These are phyloP conservation scores for Takifugu ocellatus DNA, from an alignment of 2,797 vertebrate genomes.

Conservation along the genomic window DNA sequence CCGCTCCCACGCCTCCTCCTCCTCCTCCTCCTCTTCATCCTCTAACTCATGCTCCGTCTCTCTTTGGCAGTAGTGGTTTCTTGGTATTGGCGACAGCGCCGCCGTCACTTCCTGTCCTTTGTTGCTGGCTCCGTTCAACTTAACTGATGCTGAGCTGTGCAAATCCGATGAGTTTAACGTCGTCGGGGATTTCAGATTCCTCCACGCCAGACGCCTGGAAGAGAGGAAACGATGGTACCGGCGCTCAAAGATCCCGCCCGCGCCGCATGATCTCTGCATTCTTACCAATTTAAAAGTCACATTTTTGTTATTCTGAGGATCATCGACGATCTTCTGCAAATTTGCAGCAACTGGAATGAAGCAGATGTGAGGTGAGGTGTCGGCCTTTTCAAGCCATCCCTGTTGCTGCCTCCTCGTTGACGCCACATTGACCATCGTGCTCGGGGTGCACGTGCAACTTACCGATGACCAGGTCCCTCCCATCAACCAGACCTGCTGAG, in stretches of 20 bases:
- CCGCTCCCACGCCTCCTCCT: conserved; percentile 41
- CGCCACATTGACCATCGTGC: no score
- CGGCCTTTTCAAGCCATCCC: no score
- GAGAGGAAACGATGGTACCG: conserved; percentile 20
- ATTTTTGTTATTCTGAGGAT: conserved; percentile 89
- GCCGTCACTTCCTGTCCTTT: conserved; percentile 60
- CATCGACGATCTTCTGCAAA: conserved; percentile 97
- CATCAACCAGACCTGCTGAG: conserved; percentile 92
- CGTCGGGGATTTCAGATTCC: conserved; percentile 91
- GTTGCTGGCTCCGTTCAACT: conserved; percentile 46
- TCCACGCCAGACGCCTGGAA: conserved; percentile 89
- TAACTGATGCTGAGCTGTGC: conserved; percentile 98
- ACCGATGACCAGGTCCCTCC: conserved; percentile 88
- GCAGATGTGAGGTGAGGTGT: conserved; percentile 16
- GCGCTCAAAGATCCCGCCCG: not conserved
- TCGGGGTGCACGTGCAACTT: conserved; percentile 14
- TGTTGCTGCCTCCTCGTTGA: not conserved
- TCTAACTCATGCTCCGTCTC: conserved; percentile 52
- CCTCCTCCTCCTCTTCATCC: conserved; percentile 31
- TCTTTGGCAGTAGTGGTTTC: conserved; percentile 94
- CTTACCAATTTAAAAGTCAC: conserved; percentile 96
- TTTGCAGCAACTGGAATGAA: conserved; percentile 88
- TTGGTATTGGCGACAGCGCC: conserved; percentile 71
- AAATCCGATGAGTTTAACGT: conserved; percentile 93
- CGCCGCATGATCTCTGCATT: not conserved